Evolutionary conservation across 92 coral and sea anemone species (phyloP), one percentile per base, ranked within the genome.

Genomic region (Ricordea florida): DNA sequence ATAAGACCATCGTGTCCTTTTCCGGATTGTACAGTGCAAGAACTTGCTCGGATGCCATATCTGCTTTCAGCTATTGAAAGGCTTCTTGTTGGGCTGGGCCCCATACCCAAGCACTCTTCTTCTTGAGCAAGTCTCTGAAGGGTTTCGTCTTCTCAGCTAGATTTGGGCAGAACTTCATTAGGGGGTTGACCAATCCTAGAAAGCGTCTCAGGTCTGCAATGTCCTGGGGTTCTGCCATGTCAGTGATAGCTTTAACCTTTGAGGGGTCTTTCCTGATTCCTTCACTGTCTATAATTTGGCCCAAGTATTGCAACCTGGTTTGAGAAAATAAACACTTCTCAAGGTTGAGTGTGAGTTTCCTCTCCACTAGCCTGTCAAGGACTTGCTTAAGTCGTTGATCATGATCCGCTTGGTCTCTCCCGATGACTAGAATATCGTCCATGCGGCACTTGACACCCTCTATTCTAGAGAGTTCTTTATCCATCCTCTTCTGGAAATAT

Each of bases 331-430:
- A 26, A 59, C 78, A 55, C 6, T 65, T 74, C 76, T 65, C 63
- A 20, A 67, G 83, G 41, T 82, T 82, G 24, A 74, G 82, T n/a
- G 87, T 62, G 29, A 81, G 81, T 37, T 67, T 78, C 58, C 81
- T 37, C 62, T 81, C 51, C 41, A 66, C 62, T 55, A 82, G 68
- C 57, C 88, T 60, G 57, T 56, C 88, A 52, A 73, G 82, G 32
- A 61, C 66, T 44, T 53, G 51, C 16, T 33, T 7, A 10, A 74
- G 71, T 50, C 72, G 67, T 35, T 43, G 24, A 41, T 74, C 82
- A 61, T 82, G 76, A 65, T 74, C 82, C 17, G 81, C 87, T 57
- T 81, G 81, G 32, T 82, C 75, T 72, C 41, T 61, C 6, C 87
- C 87, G 5, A 65, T 58, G 61, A 64, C 40, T 51, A 64, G 51